These are phyloP conservation scores for Onychomys leucogaster DNA, from an alignment of 2,797 vertebrate genomes.

Conservation along the genomic window DNA sequence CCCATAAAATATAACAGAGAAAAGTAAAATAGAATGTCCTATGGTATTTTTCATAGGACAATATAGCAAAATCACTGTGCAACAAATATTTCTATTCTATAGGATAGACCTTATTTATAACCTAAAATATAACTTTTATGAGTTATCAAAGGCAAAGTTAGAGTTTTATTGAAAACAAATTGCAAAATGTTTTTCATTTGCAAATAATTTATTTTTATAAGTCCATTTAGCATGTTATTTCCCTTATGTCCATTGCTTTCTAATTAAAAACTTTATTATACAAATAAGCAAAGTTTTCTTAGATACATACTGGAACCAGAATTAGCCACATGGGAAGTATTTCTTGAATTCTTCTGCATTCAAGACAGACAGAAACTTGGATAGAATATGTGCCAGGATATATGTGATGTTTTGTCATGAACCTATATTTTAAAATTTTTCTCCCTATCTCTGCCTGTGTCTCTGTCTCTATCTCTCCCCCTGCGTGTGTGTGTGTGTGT, in stretches of 20 bases:
- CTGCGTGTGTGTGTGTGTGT: neutral
- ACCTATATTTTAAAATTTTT: neutral
- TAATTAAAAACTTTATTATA: neutral
- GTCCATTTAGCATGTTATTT: neutral
- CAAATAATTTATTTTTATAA: neutral
- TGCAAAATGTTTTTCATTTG: neutral
- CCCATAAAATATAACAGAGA: neutral
- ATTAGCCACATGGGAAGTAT: rapidly evolving
- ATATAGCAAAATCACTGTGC: slow-evolving; percentile 29
- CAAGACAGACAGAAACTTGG: neutral
- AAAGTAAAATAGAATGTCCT: slow-evolving; percentile 45
- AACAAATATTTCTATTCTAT: slow-evolving; percentile 17
- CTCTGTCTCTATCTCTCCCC: neutral
- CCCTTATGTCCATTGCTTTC: neutral
- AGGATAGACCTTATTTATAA: slow-evolving; percentile 53
- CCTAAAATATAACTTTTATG: slow-evolving; percentile 23
- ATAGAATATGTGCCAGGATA: neutral
- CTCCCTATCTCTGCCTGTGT: neutral
- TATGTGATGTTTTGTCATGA: neutral
- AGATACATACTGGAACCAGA: neutral
- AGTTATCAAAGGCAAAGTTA: slow-evolving; percentile 37
- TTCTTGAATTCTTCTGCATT: neutral
- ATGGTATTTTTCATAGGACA: neutral
- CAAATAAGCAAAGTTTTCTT: neutral
- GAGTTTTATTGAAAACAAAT: neutral